Conservation (phyloP, 2,888 invertebrate genomes). For the Stictocephala bisonia region DNA sequence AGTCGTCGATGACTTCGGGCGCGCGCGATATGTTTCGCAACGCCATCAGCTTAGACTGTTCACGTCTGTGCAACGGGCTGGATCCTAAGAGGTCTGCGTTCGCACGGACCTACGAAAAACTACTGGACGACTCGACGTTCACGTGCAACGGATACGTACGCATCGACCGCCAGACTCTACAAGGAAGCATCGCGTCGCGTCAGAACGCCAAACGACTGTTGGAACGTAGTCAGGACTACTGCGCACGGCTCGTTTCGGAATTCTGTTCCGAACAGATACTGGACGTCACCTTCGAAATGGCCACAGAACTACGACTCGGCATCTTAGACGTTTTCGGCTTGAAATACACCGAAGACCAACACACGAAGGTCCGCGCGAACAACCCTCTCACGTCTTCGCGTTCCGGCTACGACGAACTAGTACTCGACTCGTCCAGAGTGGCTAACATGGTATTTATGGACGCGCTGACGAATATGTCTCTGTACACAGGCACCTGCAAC, state of each 20-base stretch:
- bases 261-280: neutral
- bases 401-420: no score
- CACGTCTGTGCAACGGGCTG: neutral
- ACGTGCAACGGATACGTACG: neutral
- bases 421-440: neutral
- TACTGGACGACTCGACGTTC: neutral
- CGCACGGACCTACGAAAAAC: neutral
- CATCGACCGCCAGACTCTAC: neutral
- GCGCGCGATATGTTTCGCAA: neutral
- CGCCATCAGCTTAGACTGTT: neutral
- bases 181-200: neutral
- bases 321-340: neutral
- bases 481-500: neutral
- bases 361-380: no score
- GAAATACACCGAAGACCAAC: neutral
- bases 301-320: neutral
- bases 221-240: no score
- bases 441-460: neutral
- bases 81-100: neutral
- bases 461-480: neutral
- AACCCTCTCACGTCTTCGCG: no score
- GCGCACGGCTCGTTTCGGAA: neutral
- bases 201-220: neutral
- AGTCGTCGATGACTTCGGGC: neutral
- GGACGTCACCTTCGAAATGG: neutral